Base-by-base conservation (phyloP, 2,888 invertebrate genomes). In the Mimachlamys varia region DNA sequence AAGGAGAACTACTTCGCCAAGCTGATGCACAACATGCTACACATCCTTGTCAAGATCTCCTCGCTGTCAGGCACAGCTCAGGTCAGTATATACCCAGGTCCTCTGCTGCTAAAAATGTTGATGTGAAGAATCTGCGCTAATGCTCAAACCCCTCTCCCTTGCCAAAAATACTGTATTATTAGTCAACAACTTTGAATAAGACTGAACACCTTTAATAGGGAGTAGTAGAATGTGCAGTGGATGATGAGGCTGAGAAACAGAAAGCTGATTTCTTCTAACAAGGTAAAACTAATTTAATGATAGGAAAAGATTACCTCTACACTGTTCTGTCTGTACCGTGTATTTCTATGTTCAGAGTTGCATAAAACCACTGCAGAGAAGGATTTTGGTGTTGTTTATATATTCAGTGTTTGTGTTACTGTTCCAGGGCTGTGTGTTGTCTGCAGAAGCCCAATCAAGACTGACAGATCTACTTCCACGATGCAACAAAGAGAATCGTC, bases 21-120 rank as follows among this genome's bases (percentile, higher is more conserved):
- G 49, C 89, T 90, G 53, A 22, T 90, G 50, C 53, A 87, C 49
- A 89, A 90, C 62, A 49, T 90, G n/a, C 55, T 76, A 33, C 76
- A 76, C 33, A 76, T 76, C 76, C 76, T 76, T 33, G 33, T 27
- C 76, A 76, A 76, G 76, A 76, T 76, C 76, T 76, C 76, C 17
- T 33, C 76, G 4, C 76, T 76, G 76, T 27, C 76, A 27, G 76
- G 76, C 7, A 10, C 76, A 76, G 76, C 76, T 76, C 76, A 76
- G 76, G 76, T 76, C 76, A 76, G 76, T 76, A 33, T 76, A 76
- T n/a, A n/a, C n/a, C n/a, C 76, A 76, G 33, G 10, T 62, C 13
- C 19, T 58, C 10, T 22, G 5, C 58, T n/a, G n/a, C n/a, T n/a
- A 58, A 58, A 22, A 58, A 22, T 22, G 4, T 22, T n/a, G n/a